Base-by-base conservation (phyloP, 2,113 vertebrate genomes). In the Rana temporaria region DNA sequence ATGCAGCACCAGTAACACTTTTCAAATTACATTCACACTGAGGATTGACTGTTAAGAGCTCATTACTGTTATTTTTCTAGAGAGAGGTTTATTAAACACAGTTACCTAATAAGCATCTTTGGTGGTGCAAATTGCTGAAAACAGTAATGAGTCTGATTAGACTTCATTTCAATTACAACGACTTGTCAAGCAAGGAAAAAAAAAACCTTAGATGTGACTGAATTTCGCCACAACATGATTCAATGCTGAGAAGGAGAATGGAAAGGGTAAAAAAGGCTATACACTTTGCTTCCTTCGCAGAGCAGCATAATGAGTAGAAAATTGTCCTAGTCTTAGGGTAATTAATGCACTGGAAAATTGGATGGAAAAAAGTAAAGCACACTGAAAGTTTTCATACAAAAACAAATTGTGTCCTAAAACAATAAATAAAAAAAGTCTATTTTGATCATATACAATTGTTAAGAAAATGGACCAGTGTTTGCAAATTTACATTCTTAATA, bases 21-120 rank as follows among this genome's bases (percentile, higher is more conserved):
- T 97, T 93, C 95, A 94, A 93, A 93, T 96, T 94, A 93, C 95
- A 97, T 97, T 98, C 95, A 94, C 86, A 91, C 95, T 93, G 91
- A 94, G 96, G 96, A 96, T 95, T 93, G 97, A 95, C 96, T 98
- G 96, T 96, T 97, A 97, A 98, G 96, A 96, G 95, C 97, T 98
- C 96, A 97, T 99, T 99, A 98, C 96, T 95, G 96, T 94, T 94
- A 94, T 95, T 97, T 97, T 98, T 98, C 95, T 96, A 96, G 97
- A 98, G 96, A 97, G 95, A 67, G 92, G 95, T 96, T 97, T 98
- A 98, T 98, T 97, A 98, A 97, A 97, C 96, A 98, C 95, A 97
- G 96, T 98, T 97, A 97, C 96, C 96, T 97, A 98, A 99, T 98
- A 98, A 98, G 96, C 96, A 96, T 98, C 96, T 98, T 97, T 96